Evolutionary conservation across 2,113 vertebrate species (phyloP).

Genomic region (Progne subis): DNA sequence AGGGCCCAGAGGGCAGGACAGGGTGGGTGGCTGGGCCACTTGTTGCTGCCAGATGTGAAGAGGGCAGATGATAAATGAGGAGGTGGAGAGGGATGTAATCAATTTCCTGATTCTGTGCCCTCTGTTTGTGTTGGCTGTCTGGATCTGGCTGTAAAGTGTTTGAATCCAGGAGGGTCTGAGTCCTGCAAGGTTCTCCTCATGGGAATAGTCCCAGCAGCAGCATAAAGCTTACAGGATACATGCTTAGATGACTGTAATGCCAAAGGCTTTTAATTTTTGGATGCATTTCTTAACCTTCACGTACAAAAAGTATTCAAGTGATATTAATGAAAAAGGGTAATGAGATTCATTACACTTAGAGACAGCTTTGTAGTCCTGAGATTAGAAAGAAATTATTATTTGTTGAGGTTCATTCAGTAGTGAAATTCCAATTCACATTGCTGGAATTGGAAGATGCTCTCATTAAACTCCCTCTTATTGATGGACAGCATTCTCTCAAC

Average conservation of each 20-base stretch:
- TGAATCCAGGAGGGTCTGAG: background rate
- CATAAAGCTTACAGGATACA: fast-evolving
- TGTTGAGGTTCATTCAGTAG: background rate
- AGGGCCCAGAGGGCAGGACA: background rate
- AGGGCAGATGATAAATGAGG: background rate
- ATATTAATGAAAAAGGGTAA: slow-evolving; percentile 10
- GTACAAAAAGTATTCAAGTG: background rate
- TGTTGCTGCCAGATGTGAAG: background rate
- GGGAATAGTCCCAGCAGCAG: background rate
- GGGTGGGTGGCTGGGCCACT: background rate
- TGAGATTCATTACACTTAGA: slow-evolving; percentile 11
- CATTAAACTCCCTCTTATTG: background rate
- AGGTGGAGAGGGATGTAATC: background rate
- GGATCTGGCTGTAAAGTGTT: background rate
- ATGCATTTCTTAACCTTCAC: background rate
- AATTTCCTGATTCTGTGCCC: background rate
- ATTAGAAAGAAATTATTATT: slow-evolving; percentile 29
- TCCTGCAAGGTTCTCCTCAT: background rate
- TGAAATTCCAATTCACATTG: slow-evolving; percentile 23
- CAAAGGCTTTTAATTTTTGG: background rate
- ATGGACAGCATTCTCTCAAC: background rate
- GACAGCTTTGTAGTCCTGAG: background rate
- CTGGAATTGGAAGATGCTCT: background rate
- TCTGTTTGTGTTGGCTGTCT: background rate
- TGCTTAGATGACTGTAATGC: background rate